Evolutionary conservation across 2,113 vertebrate species (phyloP), one percentile per base, ranked within the genome.

Genomic region (Taurulus bubalis): DNA sequence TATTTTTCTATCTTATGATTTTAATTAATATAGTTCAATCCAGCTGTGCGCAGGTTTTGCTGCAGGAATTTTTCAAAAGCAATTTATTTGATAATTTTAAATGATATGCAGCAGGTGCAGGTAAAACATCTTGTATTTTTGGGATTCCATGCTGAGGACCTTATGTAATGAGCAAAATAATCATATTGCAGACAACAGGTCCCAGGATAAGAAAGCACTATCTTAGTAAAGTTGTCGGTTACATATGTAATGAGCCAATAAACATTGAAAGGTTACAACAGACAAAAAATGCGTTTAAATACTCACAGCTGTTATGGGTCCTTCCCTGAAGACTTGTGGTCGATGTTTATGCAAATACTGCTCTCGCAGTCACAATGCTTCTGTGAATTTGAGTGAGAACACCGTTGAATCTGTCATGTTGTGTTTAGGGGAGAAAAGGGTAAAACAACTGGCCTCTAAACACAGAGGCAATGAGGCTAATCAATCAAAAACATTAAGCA

Each of bases 401-500:
- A 75, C 42, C 40, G 85, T 34, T 75, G 62, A 51, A 49, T 59
- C 58, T 66, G 79, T 28, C 60, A 77, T 40, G 68, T 64, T 71
- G 45, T 66, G 55, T 81, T 73, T 58, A 72, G 56, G 22, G 56
- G 40, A 85, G 68, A 71, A 55, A 80, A 68, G 82, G 77, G 49
- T 78, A 59, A 67, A 83, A 74, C 28, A 85, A 80, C 59, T 84
- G 71, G 79, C 42, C 42, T 87, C 53, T 73, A 55, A 89, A 84
- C 74, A 85, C 83, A 45, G 81, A 88, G 64, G 80, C 83, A 92
- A 92, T 93, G 91, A 89, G 86, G 75, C 83, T 69, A 75, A 87
- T 85, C 87, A 83, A 85, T 93, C 86, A 83, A 89, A n/a, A 90
- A 87, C 76, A 87, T 75, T 78, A 82, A 80, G 71, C 87, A 89